phyloP scores from a whole-genome alignment of 2,888 invertebrate genomes.

The Cheilosia grossa region DNA sequence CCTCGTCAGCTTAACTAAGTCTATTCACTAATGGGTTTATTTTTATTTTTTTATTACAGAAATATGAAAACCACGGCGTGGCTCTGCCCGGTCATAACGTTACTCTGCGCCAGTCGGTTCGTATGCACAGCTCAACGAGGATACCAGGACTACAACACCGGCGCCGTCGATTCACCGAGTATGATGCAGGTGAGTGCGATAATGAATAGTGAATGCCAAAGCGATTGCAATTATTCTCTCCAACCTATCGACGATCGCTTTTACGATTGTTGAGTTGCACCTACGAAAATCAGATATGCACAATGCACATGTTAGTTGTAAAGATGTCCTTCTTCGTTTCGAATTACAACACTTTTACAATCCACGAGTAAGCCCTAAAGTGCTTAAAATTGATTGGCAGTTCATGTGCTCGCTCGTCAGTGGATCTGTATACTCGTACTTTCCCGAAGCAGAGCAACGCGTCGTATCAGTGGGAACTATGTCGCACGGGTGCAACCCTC shows the following conservation, averaged over 20 bases:
- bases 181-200: constrained; percentile 80
- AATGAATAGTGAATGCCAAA: constrained; percentile 2
- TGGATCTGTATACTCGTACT: not conserved
- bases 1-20: not conserved
- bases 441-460: not conserved
- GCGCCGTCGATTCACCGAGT: constrained; percentile 79
- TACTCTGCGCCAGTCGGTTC: constrained; percentile 81
- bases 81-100: constrained; percentile 82
- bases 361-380: constrained; percentile 12
- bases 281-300: not conserved
- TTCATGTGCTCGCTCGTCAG: constrained; percentile 2
- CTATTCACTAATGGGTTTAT: constrained; percentile 1
- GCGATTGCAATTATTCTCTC: constrained; percentile 28
- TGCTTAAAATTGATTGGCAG: constrained; percentile 41
- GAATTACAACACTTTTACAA: not conserved
- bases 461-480: constrained; percentile 31
- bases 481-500: constrained; percentile 36
- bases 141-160: constrained; percentile 79
- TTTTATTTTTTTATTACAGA: constrained; percentile 76
- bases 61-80: constrained; percentile 83
- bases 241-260: constrained; percentile 16
- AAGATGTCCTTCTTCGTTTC: constrained; percentile 1
- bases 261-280: constrained; percentile 19
- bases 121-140: constrained; percentile 81
- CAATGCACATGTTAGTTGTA: constrained; percentile 9